Base-by-base conservation (phyloP, 2,113 vertebrate genomes). In the Panthera uncia region DNA sequence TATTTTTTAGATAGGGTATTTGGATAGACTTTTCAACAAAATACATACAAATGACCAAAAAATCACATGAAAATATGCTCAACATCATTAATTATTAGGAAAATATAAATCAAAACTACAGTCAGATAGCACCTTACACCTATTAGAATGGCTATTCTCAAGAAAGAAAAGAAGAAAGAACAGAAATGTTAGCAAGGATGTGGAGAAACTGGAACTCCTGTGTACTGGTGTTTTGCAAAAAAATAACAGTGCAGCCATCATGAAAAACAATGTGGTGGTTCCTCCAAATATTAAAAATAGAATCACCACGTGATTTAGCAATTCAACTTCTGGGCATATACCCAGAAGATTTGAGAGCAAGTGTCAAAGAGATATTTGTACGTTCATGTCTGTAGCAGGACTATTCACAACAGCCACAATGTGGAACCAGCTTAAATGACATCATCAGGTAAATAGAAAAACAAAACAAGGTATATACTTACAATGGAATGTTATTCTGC, bases 201-300 rank as follows among this genome's bases (percentile, higher is more conserved):
- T 36, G 4, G 45, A 11, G 0, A 65, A 25, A 89, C 0, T 11
- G 1, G 23, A 27, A n/a, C 14, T 0, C 14, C 89, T 31, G 3
- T 52, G 29, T 11, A 69, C 7, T 33, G 2, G 7, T 27, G 50
- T 27, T 65, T n/a, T 78, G 10, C 16, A 33, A 69, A 19, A n/a
- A 9, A 94, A 45, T 45, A 83, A 61, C 12, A 1, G 4, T 48
- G 0, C 27, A 50, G 29, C 1, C n/a, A 29, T 7, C n/a, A 45
- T 16, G 23, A 6, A 71, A 80, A 80, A 36, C 8, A 10, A 9
- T 66, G 1, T 29, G 18, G 7, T 6, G 2, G 25, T 85, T 68
- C 4, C 10, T 52, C 13, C 80, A 41, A 84, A 57, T 71, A 16
- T 10, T n/a, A 31, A n/a, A 86, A 74, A 16, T 78, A 41, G 2